Conservation (phyloP, 2,797 vertebrate species). For the Acestrorhynchus altus region DNA sequence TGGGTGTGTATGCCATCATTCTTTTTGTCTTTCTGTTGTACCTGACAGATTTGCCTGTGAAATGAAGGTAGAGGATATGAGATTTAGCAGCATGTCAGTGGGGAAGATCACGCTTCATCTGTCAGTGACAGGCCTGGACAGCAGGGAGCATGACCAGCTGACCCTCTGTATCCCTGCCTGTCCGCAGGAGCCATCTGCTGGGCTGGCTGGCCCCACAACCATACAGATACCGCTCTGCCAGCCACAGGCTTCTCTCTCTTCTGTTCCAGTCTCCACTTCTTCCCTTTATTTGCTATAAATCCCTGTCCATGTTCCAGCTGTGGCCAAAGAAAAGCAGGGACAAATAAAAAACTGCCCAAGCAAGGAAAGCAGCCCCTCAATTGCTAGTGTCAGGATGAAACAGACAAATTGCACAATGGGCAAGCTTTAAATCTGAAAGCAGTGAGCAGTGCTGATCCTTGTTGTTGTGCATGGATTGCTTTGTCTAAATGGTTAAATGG, state of each 20-base stretch:
- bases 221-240: conserved; percentile 41
- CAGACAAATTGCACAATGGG: background rate
- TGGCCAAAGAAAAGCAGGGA: conserved; percentile 13
- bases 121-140: conserved; percentile 62
- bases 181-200: conserved; percentile 70
- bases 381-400: background rate
- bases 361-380: conserved; percentile 2
- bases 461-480: background rate
- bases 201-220: conserved; percentile 59
- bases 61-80: conserved; percentile 21
- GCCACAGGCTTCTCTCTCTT: conserved; percentile 41
- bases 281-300: conserved; percentile 37
- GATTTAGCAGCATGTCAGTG: conserved; percentile 43
- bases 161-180: conserved; percentile 64
- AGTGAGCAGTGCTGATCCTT: background rate
- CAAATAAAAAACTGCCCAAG: conserved; percentile 22
- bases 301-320: conserved; percentile 21
- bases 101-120: conserved; percentile 68
- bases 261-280: conserved; percentile 23
- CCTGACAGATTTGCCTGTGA: conserved; percentile 25
- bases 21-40: background rate
- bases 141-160: conserved; percentile 67
- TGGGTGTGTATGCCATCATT: background rate
- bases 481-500: background rate
- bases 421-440: conserved; percentile 2